A percentile compares a stretch with the other conserved stretches of the same genome.
phyloP scores from a whole-genome alignment of 2,797 vertebrate species.

The Heteromormyrus szaboi region DNA sequence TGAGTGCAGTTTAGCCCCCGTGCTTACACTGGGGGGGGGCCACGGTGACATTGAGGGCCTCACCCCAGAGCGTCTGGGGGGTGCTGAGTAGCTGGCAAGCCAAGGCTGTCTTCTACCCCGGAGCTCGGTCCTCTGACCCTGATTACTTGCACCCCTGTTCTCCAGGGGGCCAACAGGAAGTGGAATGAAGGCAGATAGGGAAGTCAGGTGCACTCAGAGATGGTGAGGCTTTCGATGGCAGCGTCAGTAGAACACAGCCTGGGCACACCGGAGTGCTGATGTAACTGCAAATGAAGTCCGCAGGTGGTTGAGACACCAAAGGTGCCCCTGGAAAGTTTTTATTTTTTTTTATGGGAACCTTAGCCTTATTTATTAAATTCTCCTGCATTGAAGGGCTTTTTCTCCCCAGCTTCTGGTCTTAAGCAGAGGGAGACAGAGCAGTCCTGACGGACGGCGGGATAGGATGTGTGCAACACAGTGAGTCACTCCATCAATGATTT shows the following conservation, averaged over 20 bases:
- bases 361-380: not conserved
- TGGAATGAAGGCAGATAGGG: not conserved
- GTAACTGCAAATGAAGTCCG: not conserved
- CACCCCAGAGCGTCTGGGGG: conserved; percentile 32
- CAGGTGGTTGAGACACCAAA: conserved; percentile 4
- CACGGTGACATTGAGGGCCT: conserved; percentile 49
- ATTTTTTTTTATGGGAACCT: not conserved
- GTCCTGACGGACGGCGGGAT: conserved; percentile 20
- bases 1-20: conserved; percentile 31
- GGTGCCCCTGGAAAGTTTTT: not conserved
- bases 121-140: conserved; percentile 45
- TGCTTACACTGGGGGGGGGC: not conserved
- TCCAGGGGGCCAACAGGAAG: conserved; percentile 29
- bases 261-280: not conserved
- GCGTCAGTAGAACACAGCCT: not conserved
- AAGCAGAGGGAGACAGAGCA: not conserved
- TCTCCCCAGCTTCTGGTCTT: not conserved
- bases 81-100: conserved; percentile 38
- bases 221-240: not conserved
- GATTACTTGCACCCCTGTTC: conserved; percentile 37
- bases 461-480: conserved; percentile 32
- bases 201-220: not conserved
- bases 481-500: conserved; percentile 51
- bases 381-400: not conserved
- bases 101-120: conserved; percentile 35